A percentile compares a stretch with the other conserved stretches of the same genome.
These are phyloP conservation scores for Bovichtus diacanthus DNA, from an alignment of 2,797 vertebrate species.

Conservation along the genomic window DNA sequence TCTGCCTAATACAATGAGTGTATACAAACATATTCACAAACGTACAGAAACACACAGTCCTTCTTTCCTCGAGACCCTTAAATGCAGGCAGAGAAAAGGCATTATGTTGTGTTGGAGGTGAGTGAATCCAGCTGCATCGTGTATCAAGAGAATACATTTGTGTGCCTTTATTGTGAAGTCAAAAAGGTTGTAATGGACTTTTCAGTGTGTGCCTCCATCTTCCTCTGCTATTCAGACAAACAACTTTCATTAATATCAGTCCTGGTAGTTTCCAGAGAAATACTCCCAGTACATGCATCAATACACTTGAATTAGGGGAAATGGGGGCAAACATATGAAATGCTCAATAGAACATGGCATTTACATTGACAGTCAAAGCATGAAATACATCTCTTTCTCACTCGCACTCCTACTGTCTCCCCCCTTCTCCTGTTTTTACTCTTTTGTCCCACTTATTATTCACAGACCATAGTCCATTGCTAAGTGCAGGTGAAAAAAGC, in stretches of 20 bases:
- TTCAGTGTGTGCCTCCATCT: slow-evolving; percentile 25
- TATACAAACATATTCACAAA: slow-evolving; percentile 25
- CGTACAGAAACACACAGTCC: slow-evolving; percentile 4
- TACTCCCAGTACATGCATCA: slow-evolving; percentile 48
- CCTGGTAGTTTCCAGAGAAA: slow-evolving; percentile 37
- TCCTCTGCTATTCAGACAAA: slow-evolving; percentile 25
- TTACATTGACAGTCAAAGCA: slow-evolving; percentile 70
- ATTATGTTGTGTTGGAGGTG: slow-evolving; percentile 17
- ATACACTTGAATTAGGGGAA: slow-evolving; percentile 51
- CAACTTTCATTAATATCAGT: slow-evolving; percentile 40
- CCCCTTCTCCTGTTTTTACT: slow-evolving; percentile 52
- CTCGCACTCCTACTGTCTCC: slow-evolving; percentile 31
- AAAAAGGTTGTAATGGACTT: slow-evolving; percentile 45
- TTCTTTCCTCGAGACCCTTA: slow-evolving; percentile 16
- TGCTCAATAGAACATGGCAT: slow-evolving; percentile 56
- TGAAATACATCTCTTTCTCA: slow-evolving; percentile 60
- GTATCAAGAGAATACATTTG: slow-evolving; percentile 33
- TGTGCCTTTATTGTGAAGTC: slow-evolving; percentile 33
- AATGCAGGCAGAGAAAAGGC: slow-evolving; percentile 28
- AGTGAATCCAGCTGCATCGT: slow-evolving; percentile 15
- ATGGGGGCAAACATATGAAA: slow-evolving; percentile 56
- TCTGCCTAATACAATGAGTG: slow-evolving; percentile 49
- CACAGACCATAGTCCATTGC: slow-evolving; percentile 70
- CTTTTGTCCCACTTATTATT: slow-evolving; percentile 76
- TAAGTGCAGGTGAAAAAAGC: slow-evolving; percentile 82